Percentiles rank a stretch among this genome's conserved stretches.
Conservation (phyloP, 2,888 invertebrate species). For the Theristus sp. region DNA sequence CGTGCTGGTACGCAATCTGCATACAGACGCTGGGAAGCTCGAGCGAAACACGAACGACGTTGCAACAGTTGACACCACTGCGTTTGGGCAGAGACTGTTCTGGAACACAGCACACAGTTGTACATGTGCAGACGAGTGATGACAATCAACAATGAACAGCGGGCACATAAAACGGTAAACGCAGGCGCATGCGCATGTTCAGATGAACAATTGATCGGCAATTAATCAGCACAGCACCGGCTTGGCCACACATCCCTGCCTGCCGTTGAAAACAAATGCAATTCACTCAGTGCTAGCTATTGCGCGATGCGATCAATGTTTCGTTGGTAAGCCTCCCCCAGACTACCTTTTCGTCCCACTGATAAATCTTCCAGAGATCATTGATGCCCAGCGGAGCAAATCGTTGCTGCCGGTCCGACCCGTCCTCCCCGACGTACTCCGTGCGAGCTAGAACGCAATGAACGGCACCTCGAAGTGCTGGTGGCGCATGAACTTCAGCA, state of each 20-base stretch:
- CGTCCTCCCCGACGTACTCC: slow-evolving; percentile 84
- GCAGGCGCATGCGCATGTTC: too few species aligned
- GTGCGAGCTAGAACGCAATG: slow-evolving; percentile 94
- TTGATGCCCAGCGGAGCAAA: slow-evolving; percentile 53
- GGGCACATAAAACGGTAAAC: too few species aligned
- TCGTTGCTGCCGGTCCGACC: too few species aligned
- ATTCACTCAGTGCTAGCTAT: too few species aligned
- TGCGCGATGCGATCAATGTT: too few species aligned
- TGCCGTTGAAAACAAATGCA: too few species aligned
- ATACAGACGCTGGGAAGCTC: slow-evolving; percentile 71
- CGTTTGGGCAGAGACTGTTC: too few species aligned
- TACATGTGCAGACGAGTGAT: slow-evolving; percentile 16
- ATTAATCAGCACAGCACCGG: not conserved
- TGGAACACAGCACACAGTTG: slow-evolving; percentile 10
- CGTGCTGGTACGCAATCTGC: slow-evolving; percentile 70
- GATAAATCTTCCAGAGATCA: slow-evolving; percentile 94
- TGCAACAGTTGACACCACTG: not conserved
- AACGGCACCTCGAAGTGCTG: slow-evolving; percentile 90
- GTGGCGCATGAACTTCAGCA: slow-evolving; percentile 83
- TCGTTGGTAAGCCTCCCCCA: too few species aligned
- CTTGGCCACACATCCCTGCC: too few species aligned
- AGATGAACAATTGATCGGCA: too few species aligned
- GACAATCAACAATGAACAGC: slow-evolving; percentile 26
- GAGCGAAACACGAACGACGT: slow-evolving; percentile 68
- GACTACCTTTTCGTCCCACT: slow-evolving; percentile 78